Base-by-base conservation (phyloP, 2,888 invertebrate species). In the Lasius platythorax region DNA sequence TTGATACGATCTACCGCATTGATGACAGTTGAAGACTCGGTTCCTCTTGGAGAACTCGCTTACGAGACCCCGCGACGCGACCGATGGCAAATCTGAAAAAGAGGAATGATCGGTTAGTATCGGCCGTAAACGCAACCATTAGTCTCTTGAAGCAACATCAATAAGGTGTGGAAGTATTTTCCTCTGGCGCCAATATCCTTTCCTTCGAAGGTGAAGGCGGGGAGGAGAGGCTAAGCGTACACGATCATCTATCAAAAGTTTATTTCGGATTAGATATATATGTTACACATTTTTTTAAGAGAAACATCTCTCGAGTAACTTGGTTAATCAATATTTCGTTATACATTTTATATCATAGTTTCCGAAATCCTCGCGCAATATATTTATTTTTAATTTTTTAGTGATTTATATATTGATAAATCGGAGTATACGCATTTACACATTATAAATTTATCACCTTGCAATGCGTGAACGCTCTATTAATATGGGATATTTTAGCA, bases 1-100 rank as follows among this genome's bases (percentile, higher is more conserved):
- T 72, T 91, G 91, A 89, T 94, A 94, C 18, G 87, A 87, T 82
- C 92, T 90, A 40, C 91, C 91, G 87, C 95, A 95, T 30, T 89
- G 91, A 11, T 90, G 88, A 83, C 94, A 94, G 30, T 56, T 78
- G 68, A 91, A 86, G 56, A 30, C 18, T 46, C 84, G 73, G 64
- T 12, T 33, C 6, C 5, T 82, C 64, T 43, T 74, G 67, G 12
- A 15, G 53, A 28, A 74, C 23, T 72, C 61, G 58, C 56, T 40
- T 33, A 70, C n/a, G 28, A 23, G 5, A 8, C 40, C 12, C 5
- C 33, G 64, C 2, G 58, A 37, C 9, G 4, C 11, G 58, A 37
- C 6, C 37, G 18, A 3, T 18, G 30, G n/a, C 43, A 18, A 1
- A 15, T 87, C 90, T 90, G 90, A 0, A 90, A 90, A 88, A 88